Conservation (phyloP, 2,888 invertebrate genomes). For the Deroplatys truncata region DNA sequence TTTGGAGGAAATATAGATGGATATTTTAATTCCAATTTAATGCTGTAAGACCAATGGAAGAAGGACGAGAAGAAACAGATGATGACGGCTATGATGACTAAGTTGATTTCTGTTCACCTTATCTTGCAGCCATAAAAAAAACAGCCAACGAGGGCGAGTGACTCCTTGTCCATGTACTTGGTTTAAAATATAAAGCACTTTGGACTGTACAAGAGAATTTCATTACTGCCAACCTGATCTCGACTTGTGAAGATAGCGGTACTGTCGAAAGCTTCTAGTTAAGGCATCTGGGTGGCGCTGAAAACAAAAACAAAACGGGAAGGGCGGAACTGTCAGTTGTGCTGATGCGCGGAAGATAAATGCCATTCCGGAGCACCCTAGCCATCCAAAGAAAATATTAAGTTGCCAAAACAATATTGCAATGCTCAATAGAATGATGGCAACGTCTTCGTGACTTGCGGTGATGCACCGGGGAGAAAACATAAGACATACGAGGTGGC, state of each 20-base stretch:
- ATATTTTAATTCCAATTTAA: no score
- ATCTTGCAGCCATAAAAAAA: no score
- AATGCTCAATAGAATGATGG: neutral
- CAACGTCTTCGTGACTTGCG: neutral
- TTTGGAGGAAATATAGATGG: no score
- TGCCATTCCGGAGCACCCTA: neutral
- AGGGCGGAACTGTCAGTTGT: neutral
- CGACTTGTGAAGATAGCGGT: neutral
- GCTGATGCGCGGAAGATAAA: neutral
- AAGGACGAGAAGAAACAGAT: no score
- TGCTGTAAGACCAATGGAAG: no score
- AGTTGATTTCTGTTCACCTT: no score
- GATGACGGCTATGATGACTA: no score
- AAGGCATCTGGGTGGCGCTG: neutral
- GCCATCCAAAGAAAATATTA: neutral
- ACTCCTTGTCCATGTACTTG: no score
- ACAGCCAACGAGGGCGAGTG: no score
- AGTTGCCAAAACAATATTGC: neutral
- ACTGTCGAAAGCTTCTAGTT: neutral
- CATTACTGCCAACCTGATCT: neutral
- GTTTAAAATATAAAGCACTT: neutral
- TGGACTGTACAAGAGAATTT: neutral
- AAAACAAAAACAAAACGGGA: neutral
- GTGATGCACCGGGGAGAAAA: neutral
- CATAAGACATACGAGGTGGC: slow-evolving; percentile 5